A percentile compares a stretch with the other conserved stretches of the same genome.
Conservation (phyloP, 2,888 invertebrate genomes). For the Caenorhabditis sp. region DNA sequence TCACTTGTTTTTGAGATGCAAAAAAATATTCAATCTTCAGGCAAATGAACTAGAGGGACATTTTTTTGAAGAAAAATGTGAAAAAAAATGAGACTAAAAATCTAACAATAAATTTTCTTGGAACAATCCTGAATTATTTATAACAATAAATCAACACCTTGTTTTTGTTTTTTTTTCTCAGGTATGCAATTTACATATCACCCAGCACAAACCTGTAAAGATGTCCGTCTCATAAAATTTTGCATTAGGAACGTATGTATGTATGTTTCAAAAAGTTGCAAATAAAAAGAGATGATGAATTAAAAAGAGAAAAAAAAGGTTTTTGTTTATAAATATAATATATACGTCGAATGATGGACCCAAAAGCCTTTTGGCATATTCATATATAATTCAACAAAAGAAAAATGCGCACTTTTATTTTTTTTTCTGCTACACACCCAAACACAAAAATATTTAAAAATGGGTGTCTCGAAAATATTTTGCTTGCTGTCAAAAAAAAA, state of each 20-base stretch:
- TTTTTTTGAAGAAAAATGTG: background rate
- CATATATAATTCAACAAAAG: constrained; percentile 34
- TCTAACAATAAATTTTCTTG: background rate
- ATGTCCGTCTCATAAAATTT: background rate
- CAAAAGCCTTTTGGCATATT: constrained; percentile 25
- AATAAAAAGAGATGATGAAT: background rate
- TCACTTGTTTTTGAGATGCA: no score
- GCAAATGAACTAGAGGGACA: no score
- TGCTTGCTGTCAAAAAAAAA: no score
- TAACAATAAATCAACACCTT: background rate
- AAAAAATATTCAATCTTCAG: no score
- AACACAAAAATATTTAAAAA: background rate
- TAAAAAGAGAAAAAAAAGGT: no score
- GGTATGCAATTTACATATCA: no score
- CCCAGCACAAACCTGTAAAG: background rate
- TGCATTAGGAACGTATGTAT: background rate
- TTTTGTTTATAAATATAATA: no score
- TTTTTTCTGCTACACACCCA: background rate
- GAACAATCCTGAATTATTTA: background rate
- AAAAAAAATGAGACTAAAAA: background rate
- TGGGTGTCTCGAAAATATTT: background rate
- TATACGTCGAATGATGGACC: constrained; percentile 21
- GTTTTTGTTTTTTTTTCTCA: background rate
- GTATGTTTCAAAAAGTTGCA: background rate
- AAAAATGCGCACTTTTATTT: constrained; percentile 14